Evolutionary conservation across 2,888 invertebrate genomes (phyloP), one percentile per base, ranked within the genome.

Genomic region (Drosophila kokeensis): DNA sequence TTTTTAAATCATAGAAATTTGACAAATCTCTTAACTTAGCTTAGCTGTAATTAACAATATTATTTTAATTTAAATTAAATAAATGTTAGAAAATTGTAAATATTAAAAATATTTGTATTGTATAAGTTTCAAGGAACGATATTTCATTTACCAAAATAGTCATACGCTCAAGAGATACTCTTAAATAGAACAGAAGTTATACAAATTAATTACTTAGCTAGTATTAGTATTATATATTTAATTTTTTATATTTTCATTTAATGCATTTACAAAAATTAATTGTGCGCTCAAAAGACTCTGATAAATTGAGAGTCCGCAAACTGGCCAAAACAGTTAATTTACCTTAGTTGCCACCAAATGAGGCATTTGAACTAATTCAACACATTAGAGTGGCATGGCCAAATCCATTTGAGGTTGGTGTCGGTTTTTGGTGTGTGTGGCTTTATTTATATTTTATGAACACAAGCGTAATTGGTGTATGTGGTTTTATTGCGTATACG

Each of bases 401-500:
- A 18, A 29, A 32, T 30, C 30, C 49, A 29, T 49, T 15, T 24
- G 45, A 45, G 21, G 45, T 73, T 69, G 76, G 71, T 69, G 66
- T 71, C 67, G 29, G 21, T 36, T 30, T 45, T 36, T n/a, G n/a
- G 21, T 29, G 32, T 21, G 34, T 29, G 27, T 29, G 42, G 32
- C 29, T 18, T 29, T 34, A 30, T 45, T 13, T 62, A 10, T 34
- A 38, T 45, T 36, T 73, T 52, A 63, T 38, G 45, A 60, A 34
- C 29, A 38, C 15, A 40, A 38, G 42, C 59, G 57, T 53, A 74
- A 74, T 81, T 74, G 68, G 67, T 62, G 59, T 40, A 53, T 59
- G 58, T 34, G 29, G 13, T 45, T 15, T 24, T 13, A 65, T 85
- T 76, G 73, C 80, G 83, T 66, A 85, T 87, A 85, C 83, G 88